Evolutionary conservation across 2,113 vertebrate species (phyloP), one percentile per base, ranked within the genome.

Genomic region (Hyperoodon ampullatus): DNA sequence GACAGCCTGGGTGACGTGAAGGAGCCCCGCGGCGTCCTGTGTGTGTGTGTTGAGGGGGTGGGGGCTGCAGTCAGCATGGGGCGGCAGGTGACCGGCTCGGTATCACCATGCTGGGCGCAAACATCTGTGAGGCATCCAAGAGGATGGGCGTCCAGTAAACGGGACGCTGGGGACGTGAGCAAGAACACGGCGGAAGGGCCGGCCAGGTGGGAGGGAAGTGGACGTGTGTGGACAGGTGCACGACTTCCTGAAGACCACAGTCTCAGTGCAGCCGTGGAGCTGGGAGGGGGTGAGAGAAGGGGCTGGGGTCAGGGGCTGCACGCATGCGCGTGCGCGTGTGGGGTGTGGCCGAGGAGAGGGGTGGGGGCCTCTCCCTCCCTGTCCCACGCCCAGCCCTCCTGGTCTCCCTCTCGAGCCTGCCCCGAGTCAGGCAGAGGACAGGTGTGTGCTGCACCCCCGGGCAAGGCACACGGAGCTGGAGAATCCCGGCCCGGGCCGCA

Each of bases 141-240:
- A n/a, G 26, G 53, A 60, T 1, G n/a, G 6, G 61, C 3, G 1
- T 13, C 58, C 39, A 7, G 82, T 1, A 18, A 30, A 16, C 15
- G 16, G 68, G 75, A 5, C 8, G n/a, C 53, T 26, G 90, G 71
- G 30, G 9, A 3, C 8, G 14, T 35, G n/a, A 21, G 42, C 8
- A 2, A 68, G 63, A 39, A 30, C 18, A 16, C 1, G 53, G 13
- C 11, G 23, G 53, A 8, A 35, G 9, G 53, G 61, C 7, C 13
- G 44, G 63, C 2, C 3, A 8, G 71, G 61, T 30, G 65, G 33
- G 58, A 15, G 33, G 39, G 47, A 24, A 1, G 23, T 11, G 30
- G n/a, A 11, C 0, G 1, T 8, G 3, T 4, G 30, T 50, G 68
- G 58, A n/a, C 16, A 42, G 70, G 14, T 5, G 5, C 63, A 21